Evolutionary conservation across 1,140 invertebrate genomes (phyloP).

Genomic region (Potamilus streckersoni): DNA sequence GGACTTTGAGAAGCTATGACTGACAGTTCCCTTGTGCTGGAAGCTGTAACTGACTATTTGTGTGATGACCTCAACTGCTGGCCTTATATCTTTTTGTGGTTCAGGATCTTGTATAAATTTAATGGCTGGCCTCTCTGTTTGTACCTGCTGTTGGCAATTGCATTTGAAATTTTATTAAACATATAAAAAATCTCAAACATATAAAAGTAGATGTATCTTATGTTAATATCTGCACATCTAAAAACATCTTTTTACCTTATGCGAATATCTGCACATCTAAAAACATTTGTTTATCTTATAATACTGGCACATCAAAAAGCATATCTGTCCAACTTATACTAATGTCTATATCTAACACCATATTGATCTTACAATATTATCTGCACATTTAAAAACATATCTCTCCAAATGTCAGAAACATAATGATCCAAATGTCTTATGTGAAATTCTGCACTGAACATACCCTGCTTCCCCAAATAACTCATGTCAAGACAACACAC

Average conservation of each 20-base stretch:
- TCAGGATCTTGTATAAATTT: conserved; percentile 50
- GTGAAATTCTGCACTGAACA: too few species aligned
- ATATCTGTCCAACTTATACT: not conserved
- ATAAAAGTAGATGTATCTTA: not conserved
- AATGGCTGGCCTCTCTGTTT: conserved; percentile 49
- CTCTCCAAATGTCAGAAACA: too few species aligned
- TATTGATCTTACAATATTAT: too few species aligned
- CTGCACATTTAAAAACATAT: too few species aligned
- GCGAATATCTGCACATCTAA: not conserved
- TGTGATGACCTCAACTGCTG: conserved; percentile 55
- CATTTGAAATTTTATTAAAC: not conserved
- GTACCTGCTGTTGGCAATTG: conserved; percentile 30
- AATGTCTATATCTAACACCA: too few species aligned
- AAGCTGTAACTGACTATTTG: conserved; percentile 55
- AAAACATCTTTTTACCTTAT: not conserved
- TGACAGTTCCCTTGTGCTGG: conserved; percentile 41
- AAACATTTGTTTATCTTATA: not conserved
- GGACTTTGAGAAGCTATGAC: conserved; percentile 47
- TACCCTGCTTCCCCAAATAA: too few species aligned
- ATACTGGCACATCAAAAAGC: not conserved
- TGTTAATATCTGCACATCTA: not conserved
- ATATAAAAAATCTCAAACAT: not conserved
- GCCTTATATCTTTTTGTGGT: conserved; percentile 31
- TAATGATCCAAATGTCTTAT: too few species aligned
- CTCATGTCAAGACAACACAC: too few species aligned